Evolutionary conservation across 2,797 vertebrate genomes (phyloP), one percentile per base, ranked within the genome.

Genomic region (Melanogrammus aeglefinus): DNA sequence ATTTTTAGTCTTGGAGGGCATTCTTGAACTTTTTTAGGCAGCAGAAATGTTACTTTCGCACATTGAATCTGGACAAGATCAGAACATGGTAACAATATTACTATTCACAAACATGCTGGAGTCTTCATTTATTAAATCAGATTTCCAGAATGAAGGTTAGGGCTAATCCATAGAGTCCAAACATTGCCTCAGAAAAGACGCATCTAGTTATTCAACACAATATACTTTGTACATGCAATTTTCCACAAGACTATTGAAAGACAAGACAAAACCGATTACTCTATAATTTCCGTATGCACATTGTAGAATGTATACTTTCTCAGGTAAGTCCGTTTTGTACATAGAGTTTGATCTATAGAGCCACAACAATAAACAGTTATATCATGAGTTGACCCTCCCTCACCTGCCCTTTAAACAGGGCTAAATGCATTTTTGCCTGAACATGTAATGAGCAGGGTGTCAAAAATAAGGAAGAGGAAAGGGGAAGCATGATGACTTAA

Each of bases 181-280:
- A 47, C 44, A 47, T 18, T 47, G 44, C 44, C 16, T 47, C 16
- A 57, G n/a, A 21, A 57, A 57, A n/a, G 18, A n/a, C n/a, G 51
- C 21, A 57, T 57, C 47, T 57, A 57, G 5, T 57, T 57, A 57
- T 57, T 57, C 21, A 57, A 21, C n/a, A 57, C 18, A 21, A 21
- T 5, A 47, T 18, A 57, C 51, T 6, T 66, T 24, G 57, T 66
- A 24, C 6, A 24, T 21, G 3, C 57, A 24, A 8, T 27, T 66
- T 66, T 66, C 57, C n/a, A 66, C 6, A 66, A 21, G n/a, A 66
- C 57, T n/a, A 66, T 66, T 66, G 57, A 66, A 66, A 57, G 57
- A 66, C 6, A 66, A 21, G 51, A n/a, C n/a, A 66, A 24, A 24
- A 24, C 57, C 27, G 6, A 66, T 66, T n/a, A 21, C 51, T 66